Conservation (phyloP, 2,888 invertebrate genomes). For the Leucoptera coffeella region DNA sequence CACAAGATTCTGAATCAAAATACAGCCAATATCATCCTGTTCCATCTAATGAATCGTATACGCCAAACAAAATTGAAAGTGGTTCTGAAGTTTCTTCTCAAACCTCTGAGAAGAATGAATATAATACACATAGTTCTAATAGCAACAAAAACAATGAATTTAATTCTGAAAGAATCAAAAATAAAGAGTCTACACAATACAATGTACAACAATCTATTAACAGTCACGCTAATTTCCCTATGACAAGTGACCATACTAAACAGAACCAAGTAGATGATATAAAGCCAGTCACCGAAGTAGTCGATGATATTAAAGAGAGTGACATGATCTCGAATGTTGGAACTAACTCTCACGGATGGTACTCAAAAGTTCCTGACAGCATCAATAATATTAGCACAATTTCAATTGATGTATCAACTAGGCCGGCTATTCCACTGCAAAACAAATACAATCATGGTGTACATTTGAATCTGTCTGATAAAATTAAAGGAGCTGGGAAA, state of each 20-base stretch:
- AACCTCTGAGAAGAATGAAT: neutral
- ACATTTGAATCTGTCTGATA: slow-evolving; percentile 29
- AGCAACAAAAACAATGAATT: slow-evolving; percentile 1
- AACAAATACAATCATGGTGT: slow-evolving; percentile 22
- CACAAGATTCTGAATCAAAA: neutral
- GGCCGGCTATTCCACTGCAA: slow-evolving; percentile 31
- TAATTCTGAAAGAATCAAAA: neutral
- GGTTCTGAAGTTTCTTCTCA: neutral
- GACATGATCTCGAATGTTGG: slow-evolving; percentile 31
- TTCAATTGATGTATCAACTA: slow-evolving; percentile 29
- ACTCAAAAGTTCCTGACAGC: slow-evolving; percentile 28
- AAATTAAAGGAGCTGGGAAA: slow-evolving; percentile 28
- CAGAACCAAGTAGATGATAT: slow-evolving; percentile 9
- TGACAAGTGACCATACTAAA: slow-evolving; percentile 22
- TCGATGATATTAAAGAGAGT: slow-evolving; percentile 17
- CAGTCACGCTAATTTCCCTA: slow-evolving; percentile 45
- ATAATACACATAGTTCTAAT: neutral
- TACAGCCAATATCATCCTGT: too few species aligned
- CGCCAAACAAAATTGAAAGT: neutral
- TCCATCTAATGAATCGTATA: neutral
- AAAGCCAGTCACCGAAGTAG: slow-evolving; percentile 18
- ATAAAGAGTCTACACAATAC: slow-evolving; percentile 7
- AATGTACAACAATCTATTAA: slow-evolving; percentile 19
- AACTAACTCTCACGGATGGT: slow-evolving; percentile 44
- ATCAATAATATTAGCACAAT: slow-evolving; percentile 24